Evolutionary conservation across 1,140 invertebrate species (phyloP).

Genomic region (Cylas formicarius): DNA sequence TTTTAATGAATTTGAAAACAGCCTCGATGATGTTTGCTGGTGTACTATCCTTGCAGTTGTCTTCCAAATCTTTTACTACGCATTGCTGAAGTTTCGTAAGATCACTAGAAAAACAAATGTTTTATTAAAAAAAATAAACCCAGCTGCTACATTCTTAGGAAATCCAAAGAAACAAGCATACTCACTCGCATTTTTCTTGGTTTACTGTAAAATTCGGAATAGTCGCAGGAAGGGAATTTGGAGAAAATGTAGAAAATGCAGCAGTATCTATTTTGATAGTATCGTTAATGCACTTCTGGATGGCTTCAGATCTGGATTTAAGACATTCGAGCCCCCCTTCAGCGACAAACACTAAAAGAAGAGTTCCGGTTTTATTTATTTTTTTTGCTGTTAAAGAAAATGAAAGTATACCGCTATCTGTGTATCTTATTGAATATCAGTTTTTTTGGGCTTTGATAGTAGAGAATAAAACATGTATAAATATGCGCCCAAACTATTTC

Average conservation of each 20-base stretch:
- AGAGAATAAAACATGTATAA: too few species aligned
- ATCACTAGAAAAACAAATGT: slow-evolving; percentile 44
- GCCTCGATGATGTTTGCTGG: slow-evolving; percentile 72
- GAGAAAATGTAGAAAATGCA: slow-evolving; percentile 11
- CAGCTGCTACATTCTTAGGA: background rate
- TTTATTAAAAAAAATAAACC: background rate
- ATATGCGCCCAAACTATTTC: too few species aligned
- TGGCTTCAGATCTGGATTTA: slow-evolving; percentile 19
- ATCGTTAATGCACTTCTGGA: slow-evolving; percentile 30
- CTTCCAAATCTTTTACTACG: slow-evolving; percentile 56
- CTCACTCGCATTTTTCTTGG: slow-evolving; percentile 33
- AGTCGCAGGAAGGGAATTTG: slow-evolving; percentile 2
- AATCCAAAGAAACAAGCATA: slow-evolving; percentile 3
- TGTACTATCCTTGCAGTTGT: slow-evolving; percentile 60
- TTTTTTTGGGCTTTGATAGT: too few species aligned
- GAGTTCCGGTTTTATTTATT: slow-evolving; percentile 3
- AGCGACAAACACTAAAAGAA: slow-evolving; percentile 36
- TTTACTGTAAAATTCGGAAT: slow-evolving; percentile 25
- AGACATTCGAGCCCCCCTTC: slow-evolving; percentile 34
- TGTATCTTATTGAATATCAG: too few species aligned
- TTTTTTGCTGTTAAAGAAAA: background rate
- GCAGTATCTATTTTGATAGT: slow-evolving; percentile 23
- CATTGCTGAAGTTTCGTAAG: slow-evolving; percentile 57
- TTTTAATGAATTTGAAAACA: slow-evolving; percentile 57
- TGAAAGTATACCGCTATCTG: too few species aligned